Base-by-base conservation (phyloP, 2,113 vertebrate species). In the Calypte anna region DNA sequence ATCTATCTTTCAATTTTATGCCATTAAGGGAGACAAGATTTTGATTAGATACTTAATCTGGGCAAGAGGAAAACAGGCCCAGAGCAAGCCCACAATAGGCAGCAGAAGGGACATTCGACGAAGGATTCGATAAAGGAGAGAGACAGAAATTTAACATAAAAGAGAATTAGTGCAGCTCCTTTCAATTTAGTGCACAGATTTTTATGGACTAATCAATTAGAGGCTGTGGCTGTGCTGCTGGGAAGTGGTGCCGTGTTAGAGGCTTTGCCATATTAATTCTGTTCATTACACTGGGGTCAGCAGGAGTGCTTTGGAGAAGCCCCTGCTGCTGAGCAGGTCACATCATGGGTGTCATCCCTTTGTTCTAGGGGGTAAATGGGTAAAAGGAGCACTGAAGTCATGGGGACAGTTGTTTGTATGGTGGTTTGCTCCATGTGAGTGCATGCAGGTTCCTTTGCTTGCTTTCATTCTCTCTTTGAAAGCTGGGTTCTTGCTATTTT, bases 31-130 rank as follows among this genome's bases (percentile, higher is more conserved):
- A 98, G 98, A 98, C 98, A 98, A 98, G 98, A 98, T 98, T 99
- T 99, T 99, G 98, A 99, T 99, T 99, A 99, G 99, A 98, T 98
- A 97, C 98, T 98, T 99, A 98, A 98, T 99, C 99, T 99, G 98
- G 97, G 98, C 98, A 97, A 84, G 96, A 97, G 94, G 96, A 98
- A 98, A 98, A 98, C 98, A 98, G 98, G 98, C 98, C 98, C 98
- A 98, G 94, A 98, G 98, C 97, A 98, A 98, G 97, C 97, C 97
- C 69, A 88, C 81, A 97, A 96, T 97, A 98, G 98, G 98, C 98
- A 98, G 97, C 96, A 96, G 97, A 97, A 97, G 98, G 98, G 97
- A 97, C 97, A 96, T 97, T 98, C 97, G 96, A 97, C 43, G 85
- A 91, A 96, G 96, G 97, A 98, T 98, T 98, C 98, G 98, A 98